Conservation (phyloP, 2,888 invertebrate species). For the Himalopsyche anomala region DNA sequence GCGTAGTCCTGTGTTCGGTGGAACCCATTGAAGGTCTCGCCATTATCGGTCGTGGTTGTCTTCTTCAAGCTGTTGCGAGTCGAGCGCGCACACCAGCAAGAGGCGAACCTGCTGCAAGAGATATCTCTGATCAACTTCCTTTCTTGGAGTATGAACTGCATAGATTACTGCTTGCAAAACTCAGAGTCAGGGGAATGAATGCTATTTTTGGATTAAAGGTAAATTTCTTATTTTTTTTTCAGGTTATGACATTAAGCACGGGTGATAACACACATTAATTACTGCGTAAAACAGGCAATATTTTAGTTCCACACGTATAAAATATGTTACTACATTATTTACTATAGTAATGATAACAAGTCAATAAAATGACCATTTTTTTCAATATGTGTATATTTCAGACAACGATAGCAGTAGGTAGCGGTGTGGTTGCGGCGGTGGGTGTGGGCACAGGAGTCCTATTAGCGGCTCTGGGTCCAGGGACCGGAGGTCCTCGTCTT, state of each 20-base stretch:
- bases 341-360: not conserved
- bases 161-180: slow-evolving; percentile 90
- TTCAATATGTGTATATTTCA: slow-evolving; percentile 64
- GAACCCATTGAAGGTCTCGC: slow-evolving; percentile 88
- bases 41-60: slow-evolving; percentile 82
- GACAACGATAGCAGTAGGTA: slow-evolving; percentile 89
- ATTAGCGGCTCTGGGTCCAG: slow-evolving; percentile 86
- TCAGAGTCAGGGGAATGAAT: slow-evolving; percentile 96
- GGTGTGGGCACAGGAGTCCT: slow-evolving; percentile 93
- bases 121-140: slow-evolving; percentile 95
- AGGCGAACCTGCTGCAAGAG: slow-evolving; percentile 92
- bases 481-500: slow-evolving; percentile 72
- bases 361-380: too few relatives aligned
- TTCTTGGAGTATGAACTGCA: slow-evolving; percentile 98
- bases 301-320: not conserved
- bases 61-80: slow-evolving; percentile 86
- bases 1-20: slow-evolving; percentile 92
- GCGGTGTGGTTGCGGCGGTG: slow-evolving; percentile 90
- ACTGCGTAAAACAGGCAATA: not conserved
- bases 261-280: too few relatives aligned
- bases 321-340: slow-evolving; percentile 31
- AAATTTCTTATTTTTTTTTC: slow-evolving; percentile 18
- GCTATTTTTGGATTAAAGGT: slow-evolving; percentile 91
- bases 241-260: too few relatives aligned
- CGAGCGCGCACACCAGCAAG: slow-evolving; percentile 86